These are phyloP conservation scores for Prosapia bicincta DNA, from an alignment of 2,888 invertebrate species.

Conservation along the genomic window DNA sequence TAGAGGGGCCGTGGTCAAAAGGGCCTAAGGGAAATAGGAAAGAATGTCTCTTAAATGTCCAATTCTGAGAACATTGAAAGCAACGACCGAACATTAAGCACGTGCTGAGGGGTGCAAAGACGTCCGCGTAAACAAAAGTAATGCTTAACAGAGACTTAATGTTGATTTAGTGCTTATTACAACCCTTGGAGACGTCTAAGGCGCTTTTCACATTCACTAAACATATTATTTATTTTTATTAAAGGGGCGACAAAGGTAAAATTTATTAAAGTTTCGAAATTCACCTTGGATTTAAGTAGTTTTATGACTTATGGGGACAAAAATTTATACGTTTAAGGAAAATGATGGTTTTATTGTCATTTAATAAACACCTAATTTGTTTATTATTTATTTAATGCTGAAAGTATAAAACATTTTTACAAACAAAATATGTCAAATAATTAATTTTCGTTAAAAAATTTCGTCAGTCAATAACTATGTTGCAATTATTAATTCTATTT, in stretches of 20 bases:
- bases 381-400: too few relatives aligned
- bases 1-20: constrained; percentile 2
- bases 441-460: too few relatives aligned
- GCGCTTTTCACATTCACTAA: not conserved
- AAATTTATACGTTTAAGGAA: too few relatives aligned
- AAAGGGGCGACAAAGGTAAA: not conserved
- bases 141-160: not conserved
- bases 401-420: too few relatives aligned
- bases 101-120: not conserved
- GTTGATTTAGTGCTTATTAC: not conserved
- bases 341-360: too few relatives aligned
- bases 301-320: too few relatives aligned
- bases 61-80: not conserved
- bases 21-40: constrained; percentile 2
- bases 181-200: not conserved
- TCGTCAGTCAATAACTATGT: too few relatives aligned
- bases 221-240: not conserved
- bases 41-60: constrained; percentile 2
- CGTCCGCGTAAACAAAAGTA: not conserved
- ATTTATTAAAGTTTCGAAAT: too few relatives aligned
- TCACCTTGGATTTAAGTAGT: too few relatives aligned
- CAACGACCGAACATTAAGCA: not conserved
- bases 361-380: too few relatives aligned
- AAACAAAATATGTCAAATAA: too few relatives aligned
- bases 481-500: too few relatives aligned